Percentiles rank a stretch among this genome's conserved stretches.
Evolutionary conservation across 2,888 invertebrate species (phyloP).

Genomic region (Tethea ocularis): DNA sequence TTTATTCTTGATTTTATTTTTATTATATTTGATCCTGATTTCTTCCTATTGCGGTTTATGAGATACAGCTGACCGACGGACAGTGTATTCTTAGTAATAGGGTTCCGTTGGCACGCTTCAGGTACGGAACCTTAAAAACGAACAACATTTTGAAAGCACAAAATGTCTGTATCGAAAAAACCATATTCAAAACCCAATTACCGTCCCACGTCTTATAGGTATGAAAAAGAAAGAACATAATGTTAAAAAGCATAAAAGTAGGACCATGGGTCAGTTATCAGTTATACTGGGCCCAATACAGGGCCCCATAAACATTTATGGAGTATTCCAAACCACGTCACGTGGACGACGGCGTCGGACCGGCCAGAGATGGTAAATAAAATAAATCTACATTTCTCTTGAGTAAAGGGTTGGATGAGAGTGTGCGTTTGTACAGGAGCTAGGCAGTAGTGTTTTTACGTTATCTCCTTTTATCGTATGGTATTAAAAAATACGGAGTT

Average conservation of each 20-base stretch:
- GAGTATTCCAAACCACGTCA: constrained; percentile 54
- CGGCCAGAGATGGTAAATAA: constrained; percentile 44
- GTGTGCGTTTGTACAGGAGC: constrained; percentile 12
- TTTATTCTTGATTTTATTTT: no score
- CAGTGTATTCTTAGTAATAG: no score
- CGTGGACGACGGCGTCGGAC: constrained; percentile 15
- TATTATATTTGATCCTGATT: no score
- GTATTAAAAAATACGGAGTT: no score
- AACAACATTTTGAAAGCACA: no score
- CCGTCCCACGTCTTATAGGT: background rate
- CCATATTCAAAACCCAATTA: no score
- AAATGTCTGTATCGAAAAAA: no score
- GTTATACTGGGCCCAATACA: constrained; percentile 15
- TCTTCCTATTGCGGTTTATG: no score
- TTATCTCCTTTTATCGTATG: background rate
- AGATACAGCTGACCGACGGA: no score
- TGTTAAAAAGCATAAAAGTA: constrained; percentile 42
- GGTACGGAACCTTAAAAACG: no score
- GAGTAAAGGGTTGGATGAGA: constrained; percentile 51
- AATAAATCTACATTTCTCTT: constrained; percentile 55
- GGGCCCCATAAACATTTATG: constrained; percentile 63
- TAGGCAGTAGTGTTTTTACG: background rate
- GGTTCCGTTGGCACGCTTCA: no score
- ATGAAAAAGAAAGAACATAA: constrained; percentile 13
- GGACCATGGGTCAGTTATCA: constrained; percentile 46